Evolutionary conservation across 2,113 vertebrate species (phyloP).

Genomic region (Microcebus jonahi): DNA sequence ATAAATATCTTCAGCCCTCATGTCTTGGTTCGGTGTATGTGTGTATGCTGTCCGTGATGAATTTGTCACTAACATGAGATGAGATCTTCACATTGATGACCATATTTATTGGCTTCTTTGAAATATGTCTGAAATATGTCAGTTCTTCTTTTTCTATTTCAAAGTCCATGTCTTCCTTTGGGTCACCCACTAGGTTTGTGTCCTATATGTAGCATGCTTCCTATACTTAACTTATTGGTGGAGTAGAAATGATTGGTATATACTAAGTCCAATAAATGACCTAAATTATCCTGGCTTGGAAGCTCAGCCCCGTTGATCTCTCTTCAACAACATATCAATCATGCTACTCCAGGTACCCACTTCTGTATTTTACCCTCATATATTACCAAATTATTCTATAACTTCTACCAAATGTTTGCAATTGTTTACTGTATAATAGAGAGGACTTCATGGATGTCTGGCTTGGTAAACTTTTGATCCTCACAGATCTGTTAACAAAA

Average conservation of each 20-base stretch:
- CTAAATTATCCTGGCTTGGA: neutral
- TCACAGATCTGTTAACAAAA: neutral
- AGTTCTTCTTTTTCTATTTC: neutral
- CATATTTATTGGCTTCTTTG: neutral
- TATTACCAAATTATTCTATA: neutral
- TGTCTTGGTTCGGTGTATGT: neutral
- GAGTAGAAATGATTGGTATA: neutral
- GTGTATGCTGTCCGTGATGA: neutral
- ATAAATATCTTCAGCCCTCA: neutral
- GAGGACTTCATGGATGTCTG: neutral
- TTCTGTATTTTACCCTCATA: neutral
- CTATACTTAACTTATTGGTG: neutral
- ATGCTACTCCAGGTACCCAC: neutral
- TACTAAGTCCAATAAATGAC: neutral
- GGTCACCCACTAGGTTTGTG: neutral
- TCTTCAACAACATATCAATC: neutral
- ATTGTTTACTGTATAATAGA: neutral
- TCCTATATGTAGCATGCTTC: neutral
- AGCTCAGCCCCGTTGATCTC: neutral
- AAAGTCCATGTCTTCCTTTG: neutral
- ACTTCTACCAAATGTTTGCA: neutral
- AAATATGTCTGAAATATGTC: neutral
- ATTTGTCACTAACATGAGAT: neutral
- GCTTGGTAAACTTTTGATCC: neutral
- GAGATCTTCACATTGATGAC: neutral